phyloP scores from a whole-genome alignment of 2,888 invertebrate species.

The Drosophila setosimentum region DNA sequence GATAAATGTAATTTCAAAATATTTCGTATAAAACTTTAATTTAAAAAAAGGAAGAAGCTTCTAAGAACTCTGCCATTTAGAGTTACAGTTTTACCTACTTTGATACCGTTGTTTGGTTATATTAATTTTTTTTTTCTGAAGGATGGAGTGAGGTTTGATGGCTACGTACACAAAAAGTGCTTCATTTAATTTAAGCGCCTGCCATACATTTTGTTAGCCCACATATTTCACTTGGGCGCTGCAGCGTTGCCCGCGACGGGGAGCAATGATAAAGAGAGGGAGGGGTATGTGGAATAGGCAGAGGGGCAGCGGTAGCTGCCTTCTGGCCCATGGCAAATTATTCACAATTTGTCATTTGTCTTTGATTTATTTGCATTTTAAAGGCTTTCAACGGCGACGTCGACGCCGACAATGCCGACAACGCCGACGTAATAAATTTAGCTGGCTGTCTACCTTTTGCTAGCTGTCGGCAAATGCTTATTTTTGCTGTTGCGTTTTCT shows the following conservation, averaged over 20 bases:
- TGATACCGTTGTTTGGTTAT: constrained; percentile 23
- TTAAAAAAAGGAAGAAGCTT: neutral
- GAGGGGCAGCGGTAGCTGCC: constrained; percentile 33
- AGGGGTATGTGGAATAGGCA: neutral
- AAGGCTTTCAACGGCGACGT: constrained; percentile 77
- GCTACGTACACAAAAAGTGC: constrained; percentile 47
- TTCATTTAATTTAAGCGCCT: constrained; percentile 79
- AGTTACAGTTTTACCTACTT: constrained; percentile 3
- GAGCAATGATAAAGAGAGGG: neutral
- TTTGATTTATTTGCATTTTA: constrained; percentile 81
- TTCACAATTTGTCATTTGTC: constrained; percentile 81
- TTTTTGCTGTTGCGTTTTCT: constrained; percentile 19
- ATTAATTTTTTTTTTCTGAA: neutral
- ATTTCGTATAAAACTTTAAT: neutral
- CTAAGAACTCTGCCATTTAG: neutral
- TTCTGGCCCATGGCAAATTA: constrained; percentile 77
- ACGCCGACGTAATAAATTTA: constrained; percentile 75
- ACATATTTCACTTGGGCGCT: constrained; percentile 66
- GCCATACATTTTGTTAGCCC: constrained; percentile 75
- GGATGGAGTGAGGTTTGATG: neutral
- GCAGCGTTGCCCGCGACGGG: constrained; percentile 2
- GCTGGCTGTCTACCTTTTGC: constrained; percentile 76
- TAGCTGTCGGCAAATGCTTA: constrained; percentile 65
- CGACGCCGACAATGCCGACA: constrained; percentile 71
- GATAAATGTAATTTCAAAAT: neutral